Evolutionary conservation across 2,113 vertebrate species (phyloP), one percentile per base, ranked within the genome.

Genomic region (Phalacrocorax pelagicus): DNA sequence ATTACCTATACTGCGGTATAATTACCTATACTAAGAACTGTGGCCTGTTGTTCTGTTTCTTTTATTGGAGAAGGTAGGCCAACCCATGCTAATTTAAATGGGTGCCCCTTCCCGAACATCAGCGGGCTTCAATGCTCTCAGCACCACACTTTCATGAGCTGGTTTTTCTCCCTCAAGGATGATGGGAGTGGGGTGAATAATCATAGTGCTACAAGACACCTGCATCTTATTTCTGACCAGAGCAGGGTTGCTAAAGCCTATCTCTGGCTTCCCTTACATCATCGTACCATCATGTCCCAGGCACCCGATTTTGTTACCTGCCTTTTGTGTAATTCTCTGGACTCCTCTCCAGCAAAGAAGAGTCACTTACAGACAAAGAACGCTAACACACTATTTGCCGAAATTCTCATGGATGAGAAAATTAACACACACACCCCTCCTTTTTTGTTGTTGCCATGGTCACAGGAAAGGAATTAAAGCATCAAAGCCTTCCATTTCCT

Each of bases 371-470:
- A 82, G 84, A 79, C 86, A 88, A 94, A 94, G 89, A 92, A 85
- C 2, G 0, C 54, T 82, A 94, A 71, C 51, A 6, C 29, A 21
- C 69, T 90, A 77, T 94, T 95, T 97, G 81, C 71, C 5, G 3
- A 95, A 95, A 95, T 97, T 94, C 92, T 87, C 66, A 73, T 87
- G 94, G 92, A 96, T 85, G 83, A 94, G 91, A 92, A 97, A 97
- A 95, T 95, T 92, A 94, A 90, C 81, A 59, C 51, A 5, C 18
- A 14, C 17, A 5, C 20, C 22, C 23, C 5, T 4, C 24, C 15
- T 73, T 72, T 92, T 96, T 96, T 92, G 49, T 97, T 95, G 96
- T 97, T 97, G 93, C 97, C 95, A 97, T 97, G 94, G 97, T 96
- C 97, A 97, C 97, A 94, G 75, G 86, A 90, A 92, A 94, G 90